Percentiles rank a stretch among this genome's conserved stretches.
Conservation (phyloP, 2,797 vertebrate genomes). For the Lepilemur septentrionalis region DNA sequence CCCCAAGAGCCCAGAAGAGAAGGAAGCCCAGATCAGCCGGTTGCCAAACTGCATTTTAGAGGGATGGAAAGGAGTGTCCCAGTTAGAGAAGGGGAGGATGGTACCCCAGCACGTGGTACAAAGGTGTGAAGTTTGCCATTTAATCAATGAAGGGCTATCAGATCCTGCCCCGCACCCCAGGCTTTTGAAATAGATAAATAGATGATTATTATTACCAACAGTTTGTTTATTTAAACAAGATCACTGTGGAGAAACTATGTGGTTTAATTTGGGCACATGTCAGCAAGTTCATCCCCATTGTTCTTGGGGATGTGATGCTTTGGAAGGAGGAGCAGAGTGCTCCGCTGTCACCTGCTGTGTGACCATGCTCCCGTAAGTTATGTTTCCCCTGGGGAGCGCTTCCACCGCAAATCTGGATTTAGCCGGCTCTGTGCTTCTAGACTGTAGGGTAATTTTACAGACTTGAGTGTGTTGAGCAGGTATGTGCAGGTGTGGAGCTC, state of each 20-base stretch:
- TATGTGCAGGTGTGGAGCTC: not conserved
- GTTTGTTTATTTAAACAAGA: not conserved
- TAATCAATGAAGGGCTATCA: not conserved
- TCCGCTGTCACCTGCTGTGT: not conserved
- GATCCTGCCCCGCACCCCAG: not conserved
- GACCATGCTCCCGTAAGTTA: not conserved
- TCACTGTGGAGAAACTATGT: not conserved
- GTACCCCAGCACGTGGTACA: not conserved
- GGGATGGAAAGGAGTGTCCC: not conserved
- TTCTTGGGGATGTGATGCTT: not conserved
- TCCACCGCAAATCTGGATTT: not conserved
- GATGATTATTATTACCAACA: not conserved
- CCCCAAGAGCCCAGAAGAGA: not conserved
- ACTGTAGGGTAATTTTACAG: not conserved
- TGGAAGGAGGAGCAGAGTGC: not conserved
- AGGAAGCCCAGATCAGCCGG: not conserved
- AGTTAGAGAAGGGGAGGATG: not conserved
- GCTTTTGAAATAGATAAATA: not conserved
- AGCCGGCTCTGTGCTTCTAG: not conserved
- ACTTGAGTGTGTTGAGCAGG: not conserved
- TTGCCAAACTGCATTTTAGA: not conserved
- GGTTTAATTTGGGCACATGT: not conserved
- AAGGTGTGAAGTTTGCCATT: not conserved
- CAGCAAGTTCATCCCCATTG: not conserved
- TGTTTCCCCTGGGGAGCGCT: not conserved